Base-by-base conservation (phyloP, 2,113 vertebrate species). In the Caranx ignobilis region DNA sequence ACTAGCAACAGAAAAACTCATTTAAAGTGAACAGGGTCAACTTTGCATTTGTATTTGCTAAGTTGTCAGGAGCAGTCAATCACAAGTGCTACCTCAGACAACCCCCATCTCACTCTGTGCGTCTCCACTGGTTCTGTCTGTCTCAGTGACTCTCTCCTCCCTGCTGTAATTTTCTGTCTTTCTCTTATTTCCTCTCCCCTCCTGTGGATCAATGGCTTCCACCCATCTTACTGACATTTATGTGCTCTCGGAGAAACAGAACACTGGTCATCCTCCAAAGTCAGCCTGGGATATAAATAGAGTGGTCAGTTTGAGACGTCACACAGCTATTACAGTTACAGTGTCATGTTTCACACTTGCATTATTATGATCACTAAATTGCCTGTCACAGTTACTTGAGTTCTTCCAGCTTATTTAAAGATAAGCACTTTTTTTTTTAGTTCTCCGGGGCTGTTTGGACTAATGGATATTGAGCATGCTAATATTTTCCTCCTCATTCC, bases 381-480 rank as follows among this genome's bases (percentile, higher is more conserved):
- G 87, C 82, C 71, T 89, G 81, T 89, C 84, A 87, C 83, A 88
- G 75, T 87, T 77, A 75, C 78, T 87, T 80, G 70, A 87, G 65
- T 90, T 83, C 34, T 74, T 71, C 31, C 43, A 73, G 85, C 84
- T 82, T 84, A 88, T 84, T 88, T 90, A 89, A 84, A 89, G 80
- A 82, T 73, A 74, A 89, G 74, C 79, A 74, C 52, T 81, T 87
- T 72, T 75, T 75, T 72, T 82, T 75, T 72, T 57, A 60, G 66
- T 60, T 79, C 74, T 87, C 70, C 9, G n/a, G 60, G 84, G 59
- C 79, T 85, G 64, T 77, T 84, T 70, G n/a, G 71, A 61, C 72
- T 81, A 80, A 86, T 77, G 73, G 65, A 21, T 89, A 77, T 83
- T 84, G 63, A 81, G 79, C 26, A 1, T 19, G 55, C 84, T 82